Base-by-base conservation (phyloP, 2,888 invertebrate species). In the Lasioglossum leucozonium region DNA sequence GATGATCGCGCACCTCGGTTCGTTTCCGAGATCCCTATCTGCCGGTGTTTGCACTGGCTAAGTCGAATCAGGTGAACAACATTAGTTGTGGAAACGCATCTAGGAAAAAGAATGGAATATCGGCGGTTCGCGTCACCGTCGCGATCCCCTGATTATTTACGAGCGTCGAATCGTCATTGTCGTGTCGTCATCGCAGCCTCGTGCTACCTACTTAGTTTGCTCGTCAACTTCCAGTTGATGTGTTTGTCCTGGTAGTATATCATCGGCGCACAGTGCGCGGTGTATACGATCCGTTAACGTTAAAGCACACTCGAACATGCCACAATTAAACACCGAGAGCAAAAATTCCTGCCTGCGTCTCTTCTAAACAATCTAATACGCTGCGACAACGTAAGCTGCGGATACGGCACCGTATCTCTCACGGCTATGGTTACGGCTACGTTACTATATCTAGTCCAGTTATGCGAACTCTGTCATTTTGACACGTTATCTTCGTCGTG, bases 91-190 rank as follows among this genome's bases (percentile, higher is more conserved):
- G 8, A 34, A 18, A 34, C 62, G 30, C 30, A 6, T 30, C 30
- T 34, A 34, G 62, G 30, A 62, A 62, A 30, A 62, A 16, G 0
- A 62, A 62, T 18, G 62, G 18, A 62, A 62, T 34, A 62, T 62
- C 62, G 62, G 16, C 8, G 8, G 18, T 30, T 11, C 62, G 8
- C 62, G 62, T 62, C 62, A 62, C 18, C 30, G 62, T 30, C 62
- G 30, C 5, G 62, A 62, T 62, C 30, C 18, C 30, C 16, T 1
- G 67, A 37, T 81, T 81, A 84, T 84, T 84, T 84, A 82, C 69
- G 55, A 73, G 34, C 78, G 42, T 8, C 4, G 40, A 18, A 69
- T 73, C 34, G 51, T 75, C 72, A 62, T 71, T 62, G 73, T 67
- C 78, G 47, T 55, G 44, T 73, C 74, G 77, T 85, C 81, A 74